These are phyloP conservation scores for Coelopa frigida DNA, from an alignment of 1,140 invertebrate genomes.

Conservation along the genomic window DNA sequence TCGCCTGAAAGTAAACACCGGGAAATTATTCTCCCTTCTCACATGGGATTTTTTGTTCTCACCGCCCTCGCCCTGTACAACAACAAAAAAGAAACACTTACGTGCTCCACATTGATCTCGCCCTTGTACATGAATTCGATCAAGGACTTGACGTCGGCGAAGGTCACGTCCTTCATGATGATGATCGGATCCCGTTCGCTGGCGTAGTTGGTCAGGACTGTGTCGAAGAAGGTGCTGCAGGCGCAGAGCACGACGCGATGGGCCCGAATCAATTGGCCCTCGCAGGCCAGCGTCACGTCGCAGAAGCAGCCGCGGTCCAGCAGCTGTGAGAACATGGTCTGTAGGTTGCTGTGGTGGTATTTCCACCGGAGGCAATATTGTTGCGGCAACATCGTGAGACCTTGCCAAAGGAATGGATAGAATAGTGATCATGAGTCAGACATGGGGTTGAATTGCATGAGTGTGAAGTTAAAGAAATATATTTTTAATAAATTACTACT, in stretches of 20 bases:
- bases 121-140: conserved; percentile 94
- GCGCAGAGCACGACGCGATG: conserved; percentile 75
- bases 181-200: conserved; percentile 74
- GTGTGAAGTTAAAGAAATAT: not conserved
- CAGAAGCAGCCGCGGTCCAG: conserved; percentile 81
- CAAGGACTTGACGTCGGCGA: conserved; percentile 74
- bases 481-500: not conserved
- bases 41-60: not conserved
- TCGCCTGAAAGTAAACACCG: conserved; percentile 55
- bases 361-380: conserved; percentile 88
- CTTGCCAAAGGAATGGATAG: too few species aligned
- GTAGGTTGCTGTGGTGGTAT: conserved; percentile 82
- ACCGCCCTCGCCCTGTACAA: not conserved
- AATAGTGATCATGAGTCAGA: too few species aligned
- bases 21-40: not conserved
- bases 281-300: conserved; percentile 84
- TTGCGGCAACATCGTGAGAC: conserved; percentile 68
- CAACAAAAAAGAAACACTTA: not conserved
- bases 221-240: conserved; percentile 83
- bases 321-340: conserved; percentile 84
- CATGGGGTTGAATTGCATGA: too few species aligned
- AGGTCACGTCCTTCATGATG: conserved; percentile 78
- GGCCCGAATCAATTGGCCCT: conserved; percentile 77
- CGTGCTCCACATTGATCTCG: conserved; percentile 90
- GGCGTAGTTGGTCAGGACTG: conserved; percentile 80